Evolutionary conservation across 2,113 vertebrate genomes (phyloP).

Genomic region (Formicarius rufipectus): DNA sequence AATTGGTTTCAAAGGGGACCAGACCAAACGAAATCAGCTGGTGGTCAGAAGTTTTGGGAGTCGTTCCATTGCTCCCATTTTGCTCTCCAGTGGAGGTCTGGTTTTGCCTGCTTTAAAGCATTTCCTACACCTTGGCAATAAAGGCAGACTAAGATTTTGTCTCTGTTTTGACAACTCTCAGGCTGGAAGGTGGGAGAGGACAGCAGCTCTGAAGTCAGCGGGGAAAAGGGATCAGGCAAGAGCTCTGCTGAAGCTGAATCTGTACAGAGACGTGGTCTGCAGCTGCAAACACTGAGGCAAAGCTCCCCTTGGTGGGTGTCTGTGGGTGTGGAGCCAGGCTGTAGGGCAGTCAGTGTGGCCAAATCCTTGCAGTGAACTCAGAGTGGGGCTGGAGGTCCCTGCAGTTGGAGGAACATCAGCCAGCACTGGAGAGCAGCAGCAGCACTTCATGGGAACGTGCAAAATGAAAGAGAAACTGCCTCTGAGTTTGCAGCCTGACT

Average conservation of each 20-base stretch:
- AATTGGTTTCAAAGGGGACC: not conserved
- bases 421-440: not conserved
- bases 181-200: not conserved
- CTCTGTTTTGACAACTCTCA: not conserved
- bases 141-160: not conserved
- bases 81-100: not conserved
- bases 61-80: not conserved
- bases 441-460: rapidly evolving
- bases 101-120: not conserved
- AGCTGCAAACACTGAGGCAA: not conserved
- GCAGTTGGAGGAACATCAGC: not conserved
- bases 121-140: rapidly evolving
- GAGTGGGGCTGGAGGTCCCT: not conserved
- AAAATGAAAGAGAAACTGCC: not conserved
- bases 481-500: not conserved
- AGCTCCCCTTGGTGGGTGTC: not conserved
- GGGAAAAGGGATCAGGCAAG: not conserved
- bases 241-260: not conserved
- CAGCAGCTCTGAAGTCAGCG: not conserved
- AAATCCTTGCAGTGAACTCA: not conserved
- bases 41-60: not conserved
- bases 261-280: not conserved
- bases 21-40: not conserved
- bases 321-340: not conserved
- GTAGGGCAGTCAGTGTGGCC: rapidly evolving